These are phyloP conservation scores for Nasonia longicornis DNA, from an alignment of 1,140 invertebrate genomes.

Conservation along the genomic window DNA sequence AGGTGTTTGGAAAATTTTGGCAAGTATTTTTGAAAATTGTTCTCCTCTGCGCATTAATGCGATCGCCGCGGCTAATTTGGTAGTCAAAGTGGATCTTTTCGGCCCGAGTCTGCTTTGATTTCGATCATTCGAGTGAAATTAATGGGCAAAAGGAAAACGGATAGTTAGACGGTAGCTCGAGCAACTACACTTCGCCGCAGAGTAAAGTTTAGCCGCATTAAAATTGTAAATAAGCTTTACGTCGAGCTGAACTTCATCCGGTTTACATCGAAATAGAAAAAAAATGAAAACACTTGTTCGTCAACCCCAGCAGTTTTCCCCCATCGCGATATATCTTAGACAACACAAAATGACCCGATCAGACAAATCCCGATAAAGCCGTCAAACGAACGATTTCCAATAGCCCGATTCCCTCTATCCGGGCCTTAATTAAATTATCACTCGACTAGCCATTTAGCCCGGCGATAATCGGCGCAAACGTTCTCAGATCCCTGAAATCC, in stretches of 20 bases:
- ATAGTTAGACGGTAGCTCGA: background rate
- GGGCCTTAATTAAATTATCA: conserved; percentile 21
- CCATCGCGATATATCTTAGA: too few relatives aligned
- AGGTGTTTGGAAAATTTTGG: background rate
- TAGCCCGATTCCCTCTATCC: background rate
- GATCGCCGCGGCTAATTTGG: too few relatives aligned
- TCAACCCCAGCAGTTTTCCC: too few relatives aligned
- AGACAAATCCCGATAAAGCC: background rate
- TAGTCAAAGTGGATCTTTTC: background rate
- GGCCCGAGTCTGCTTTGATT: conserved; percentile 15
- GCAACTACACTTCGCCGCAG: background rate
- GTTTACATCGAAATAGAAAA: background rate
- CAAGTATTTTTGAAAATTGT: background rate
- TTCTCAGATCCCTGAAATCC: background rate
- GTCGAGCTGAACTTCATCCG: background rate
- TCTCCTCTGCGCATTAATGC: background rate
- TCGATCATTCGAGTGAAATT: background rate
- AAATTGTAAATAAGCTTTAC: background rate
- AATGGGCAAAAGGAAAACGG: background rate
- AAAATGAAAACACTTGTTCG: too few relatives aligned
- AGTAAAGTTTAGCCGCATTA: background rate
- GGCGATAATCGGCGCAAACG: conserved; percentile 5
- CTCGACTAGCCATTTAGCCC: background rate
- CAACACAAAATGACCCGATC: background rate
- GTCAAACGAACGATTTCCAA: background rate